Evolutionary conservation across 1,140 invertebrate species (phyloP).

Genomic region (Hypsibius dujardini): DNA sequence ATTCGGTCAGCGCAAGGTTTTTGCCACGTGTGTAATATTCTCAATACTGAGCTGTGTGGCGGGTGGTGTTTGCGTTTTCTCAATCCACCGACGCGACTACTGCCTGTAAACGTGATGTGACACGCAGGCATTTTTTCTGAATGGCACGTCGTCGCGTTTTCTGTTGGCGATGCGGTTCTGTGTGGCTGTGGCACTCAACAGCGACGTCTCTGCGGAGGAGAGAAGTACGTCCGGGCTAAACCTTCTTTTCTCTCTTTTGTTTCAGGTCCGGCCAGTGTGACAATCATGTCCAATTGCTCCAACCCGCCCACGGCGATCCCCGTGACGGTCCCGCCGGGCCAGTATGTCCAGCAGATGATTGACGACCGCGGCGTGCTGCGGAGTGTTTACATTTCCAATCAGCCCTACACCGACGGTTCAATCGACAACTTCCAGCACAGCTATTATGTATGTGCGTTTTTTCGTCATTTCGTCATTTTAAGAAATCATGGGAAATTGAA

Average conservation of each 20-base stretch:
- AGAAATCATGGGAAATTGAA: too few species aligned
- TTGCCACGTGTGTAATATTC: too few species aligned
- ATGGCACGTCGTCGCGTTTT: not conserved
- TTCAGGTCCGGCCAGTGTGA: constrained; percentile 52
- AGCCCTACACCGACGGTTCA: not conserved
- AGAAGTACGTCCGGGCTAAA: too few species aligned
- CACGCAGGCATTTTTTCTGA: not conserved
- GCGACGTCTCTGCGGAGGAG: not conserved
- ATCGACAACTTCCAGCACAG: not conserved
- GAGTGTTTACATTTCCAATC: constrained; percentile 40
- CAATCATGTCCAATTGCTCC: constrained; percentile 53
- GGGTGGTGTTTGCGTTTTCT: not conserved
- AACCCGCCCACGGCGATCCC: constrained; percentile 55
- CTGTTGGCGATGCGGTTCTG: not conserved
- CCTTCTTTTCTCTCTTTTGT: constrained; percentile 17
- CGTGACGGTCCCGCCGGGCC: constrained; percentile 69
- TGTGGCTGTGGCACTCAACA: not conserved
- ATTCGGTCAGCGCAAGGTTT: too few species aligned
- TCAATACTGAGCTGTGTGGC: too few species aligned
- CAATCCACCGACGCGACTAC: not conserved
- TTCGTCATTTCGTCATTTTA: not conserved
- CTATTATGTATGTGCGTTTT: constrained; percentile 13
- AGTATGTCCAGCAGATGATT: constrained; percentile 68
- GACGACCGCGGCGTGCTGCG: constrained; percentile 66
- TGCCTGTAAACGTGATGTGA: not conserved